Evolutionary conservation across 2,888 invertebrate genomes (phyloP).

Genomic region (Tenthredo distinguenda): DNA sequence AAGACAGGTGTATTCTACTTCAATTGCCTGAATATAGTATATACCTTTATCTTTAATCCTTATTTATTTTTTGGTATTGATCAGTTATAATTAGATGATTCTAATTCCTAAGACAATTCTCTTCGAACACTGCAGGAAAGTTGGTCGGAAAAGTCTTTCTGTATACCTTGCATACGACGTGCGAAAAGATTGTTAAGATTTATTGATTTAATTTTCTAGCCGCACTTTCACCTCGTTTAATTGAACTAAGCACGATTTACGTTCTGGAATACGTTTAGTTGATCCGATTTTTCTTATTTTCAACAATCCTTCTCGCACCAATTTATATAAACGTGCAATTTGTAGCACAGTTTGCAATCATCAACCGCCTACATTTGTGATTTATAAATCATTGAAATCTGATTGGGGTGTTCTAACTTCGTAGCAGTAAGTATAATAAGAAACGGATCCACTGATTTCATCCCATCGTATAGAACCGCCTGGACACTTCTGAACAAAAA

Average conservation of each 20-base stretch:
- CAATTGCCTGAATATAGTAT: neutral
- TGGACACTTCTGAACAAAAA: neutral
- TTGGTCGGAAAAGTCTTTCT: neutral
- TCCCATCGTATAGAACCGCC: constrained; percentile 21
- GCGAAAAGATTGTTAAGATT: neutral
- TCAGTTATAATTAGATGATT: neutral
- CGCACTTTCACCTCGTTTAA: neutral
- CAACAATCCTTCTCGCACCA: neutral
- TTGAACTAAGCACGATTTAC: neutral
- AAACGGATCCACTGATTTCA: constrained; percentile 19
- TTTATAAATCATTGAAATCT: neutral
- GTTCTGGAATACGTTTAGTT: neutral
- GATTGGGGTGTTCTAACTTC: neutral
- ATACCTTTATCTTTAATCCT: neutral
- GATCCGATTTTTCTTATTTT: neutral
- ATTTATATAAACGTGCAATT: neutral
- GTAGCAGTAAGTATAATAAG: neutral
- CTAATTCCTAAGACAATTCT: neutral
- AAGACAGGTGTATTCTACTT: neutral
- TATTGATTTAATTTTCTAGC: neutral
- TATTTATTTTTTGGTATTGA: neutral
- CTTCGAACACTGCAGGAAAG: neutral
- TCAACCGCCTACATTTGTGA: neutral
- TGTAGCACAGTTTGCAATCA: neutral
- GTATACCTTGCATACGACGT: neutral